These are phyloP conservation scores for Etheostoma spectabile DNA, from an alignment of 2,113 vertebrate genomes.

Conservation along the genomic window DNA sequence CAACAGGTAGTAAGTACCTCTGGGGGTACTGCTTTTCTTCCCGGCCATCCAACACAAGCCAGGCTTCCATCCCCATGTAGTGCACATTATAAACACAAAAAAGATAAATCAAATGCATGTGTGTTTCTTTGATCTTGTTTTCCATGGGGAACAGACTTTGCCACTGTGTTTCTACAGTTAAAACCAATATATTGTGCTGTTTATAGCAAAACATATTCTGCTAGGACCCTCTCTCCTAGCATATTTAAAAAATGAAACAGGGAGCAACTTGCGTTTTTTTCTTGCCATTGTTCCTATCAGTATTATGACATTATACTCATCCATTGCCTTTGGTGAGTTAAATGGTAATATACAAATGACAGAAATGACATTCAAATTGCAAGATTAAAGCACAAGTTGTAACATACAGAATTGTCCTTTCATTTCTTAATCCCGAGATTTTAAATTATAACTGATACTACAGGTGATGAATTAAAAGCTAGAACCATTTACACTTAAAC, in stretches of 20 bases:
- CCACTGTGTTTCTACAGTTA: no score
- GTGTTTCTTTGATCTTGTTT: neutral
- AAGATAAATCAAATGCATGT: neutral
- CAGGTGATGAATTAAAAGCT: neutral
- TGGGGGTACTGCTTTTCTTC: neutral
- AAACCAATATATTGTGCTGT: no score
- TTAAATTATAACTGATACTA: neutral
- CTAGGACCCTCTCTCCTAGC: no score
- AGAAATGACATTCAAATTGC: neutral
- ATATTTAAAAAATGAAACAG: no score
- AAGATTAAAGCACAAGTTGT: neutral
- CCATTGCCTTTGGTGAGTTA: neutral
- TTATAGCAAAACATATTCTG: no score
- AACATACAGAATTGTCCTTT: neutral
- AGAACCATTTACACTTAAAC: neutral
- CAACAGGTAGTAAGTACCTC: neutral
- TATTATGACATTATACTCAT: no score
- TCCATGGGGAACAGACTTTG: neutral
- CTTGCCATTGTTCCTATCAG: no score
- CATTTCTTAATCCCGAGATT: neutral
- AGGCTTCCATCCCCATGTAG: neutral
- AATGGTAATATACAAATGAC: neutral
- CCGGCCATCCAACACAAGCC: neutral
- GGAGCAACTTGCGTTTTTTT: no score
- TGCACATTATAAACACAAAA: neutral